Percentiles rank a stretch among this genome's conserved stretches.
Conservation (phyloP, 1,140 invertebrate species). For the Helicorthomorpha holstii region DNA sequence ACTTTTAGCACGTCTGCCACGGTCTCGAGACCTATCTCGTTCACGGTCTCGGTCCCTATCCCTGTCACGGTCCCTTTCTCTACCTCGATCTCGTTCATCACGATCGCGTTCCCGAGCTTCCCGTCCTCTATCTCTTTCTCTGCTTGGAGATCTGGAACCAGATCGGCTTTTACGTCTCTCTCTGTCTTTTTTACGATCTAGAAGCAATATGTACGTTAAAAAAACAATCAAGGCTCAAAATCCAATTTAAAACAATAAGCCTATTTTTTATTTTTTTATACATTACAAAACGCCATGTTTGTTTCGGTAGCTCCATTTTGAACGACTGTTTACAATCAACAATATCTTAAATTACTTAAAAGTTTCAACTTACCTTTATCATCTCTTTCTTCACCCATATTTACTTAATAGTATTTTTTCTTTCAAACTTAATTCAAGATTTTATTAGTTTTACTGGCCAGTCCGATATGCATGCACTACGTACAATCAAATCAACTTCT, state of each 20-base stretch:
- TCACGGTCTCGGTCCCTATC: conserved; percentile 29
- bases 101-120: conserved; percentile 8
- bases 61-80: conserved; percentile 5
- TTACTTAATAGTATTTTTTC: no score
- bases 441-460: no score
- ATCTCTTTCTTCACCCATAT: background rate
- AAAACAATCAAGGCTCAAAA: background rate
- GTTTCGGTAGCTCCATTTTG: background rate
- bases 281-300: background rate
- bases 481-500: no score
- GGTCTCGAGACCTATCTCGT: conserved; percentile 23
- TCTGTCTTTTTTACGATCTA: background rate
- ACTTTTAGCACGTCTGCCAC: conserved; percentile 30
- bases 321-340: background rate
- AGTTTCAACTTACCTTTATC: background rate
- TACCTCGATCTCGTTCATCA: conserved; percentile 11
- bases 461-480: no score
- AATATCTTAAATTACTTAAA: background rate
- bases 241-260: background rate
- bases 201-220: background rate
- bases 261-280: background rate
- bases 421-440: no score
- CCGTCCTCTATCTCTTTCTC: conserved; percentile 6
- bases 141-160: background rate
- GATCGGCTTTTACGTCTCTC: background rate